phyloP scores from a whole-genome alignment of 2,113 vertebrate genomes.

The Cyphomyrus plagiostoma region DNA sequence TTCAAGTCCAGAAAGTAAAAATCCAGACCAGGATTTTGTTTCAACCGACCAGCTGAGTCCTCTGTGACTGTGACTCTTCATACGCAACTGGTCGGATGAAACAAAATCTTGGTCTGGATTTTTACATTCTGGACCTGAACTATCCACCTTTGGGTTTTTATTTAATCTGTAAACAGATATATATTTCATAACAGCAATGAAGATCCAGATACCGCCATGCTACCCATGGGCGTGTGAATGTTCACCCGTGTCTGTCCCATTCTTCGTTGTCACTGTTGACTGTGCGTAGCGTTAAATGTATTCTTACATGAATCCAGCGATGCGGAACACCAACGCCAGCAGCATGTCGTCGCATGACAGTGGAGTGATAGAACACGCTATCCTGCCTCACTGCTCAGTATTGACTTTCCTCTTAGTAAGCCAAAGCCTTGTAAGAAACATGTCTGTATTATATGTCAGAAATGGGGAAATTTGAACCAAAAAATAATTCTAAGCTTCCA shows the following conservation, averaged over 20 bases:
- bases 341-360: not conserved
- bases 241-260: not conserved
- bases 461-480: not conserved
- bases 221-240: not conserved
- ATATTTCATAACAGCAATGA: not conserved
- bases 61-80: not conserved
- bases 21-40: not conserved
- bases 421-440: conserved; percentile 30
- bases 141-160: not conserved
- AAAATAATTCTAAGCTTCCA: not conserved
- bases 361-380: not conserved
- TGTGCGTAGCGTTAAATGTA: not conserved
- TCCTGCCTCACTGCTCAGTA: not conserved
- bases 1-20: not conserved
- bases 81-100: not conserved
- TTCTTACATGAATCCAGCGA: not conserved
- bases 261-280: not conserved
- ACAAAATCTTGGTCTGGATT: not conserved
- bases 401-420: not conserved
- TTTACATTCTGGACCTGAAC: not conserved
- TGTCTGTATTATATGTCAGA: conserved; percentile 22
- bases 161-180: not conserved
- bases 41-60: not conserved
- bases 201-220: not conserved
- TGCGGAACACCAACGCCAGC: not conserved